Base-by-base conservation (phyloP, 2,797 vertebrate genomes). In the Prunella strophiata region DNA sequence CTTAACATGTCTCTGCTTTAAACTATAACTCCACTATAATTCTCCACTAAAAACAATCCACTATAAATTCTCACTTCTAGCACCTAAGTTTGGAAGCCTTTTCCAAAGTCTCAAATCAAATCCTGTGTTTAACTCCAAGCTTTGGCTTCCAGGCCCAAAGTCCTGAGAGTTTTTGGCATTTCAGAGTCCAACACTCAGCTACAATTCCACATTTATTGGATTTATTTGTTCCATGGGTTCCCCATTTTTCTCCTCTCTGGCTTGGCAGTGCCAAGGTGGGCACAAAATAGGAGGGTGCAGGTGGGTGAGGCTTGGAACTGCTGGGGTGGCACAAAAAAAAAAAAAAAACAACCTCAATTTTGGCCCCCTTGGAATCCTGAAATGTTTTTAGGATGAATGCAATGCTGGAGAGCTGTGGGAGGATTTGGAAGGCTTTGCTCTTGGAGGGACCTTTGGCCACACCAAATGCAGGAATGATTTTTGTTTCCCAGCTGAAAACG, bases 331-430 rank as follows among this genome's bases (percentile, higher is more conserved):
- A 77, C 80, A 91, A 89, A 92, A 85, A 17, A 6, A 45, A 5
- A 91, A 89, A 92, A 85, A 17, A 6, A 45, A 5, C 63, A 75
- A 80, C 85, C 80, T 78, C 75, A 50, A 62, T 89, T 80, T 50
- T 0, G 1, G 59, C 85, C 86, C 45, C 1, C 87, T 89, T 94
- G 80, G 54, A 77, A 90, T 63, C 55, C 48, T 67, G 71, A 81
- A 72, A 15, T 58, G 20, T 59, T 82, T 82, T 50, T 29, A n/a
- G 80, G 76, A 58, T 68, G 57, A 82, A 86, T 2, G 5, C 23
- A 54, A 45, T 47, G 29, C 51, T 36, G 26, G 58, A 47, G 51
- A 76, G 58, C 48, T 32, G 58, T 26, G 68, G 52, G 79, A 85
- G 59, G 72, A 55, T 82, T 67, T 89, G 72, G 11, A 27, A 59